phyloP scores from a whole-genome alignment of 2,113 vertebrate species.

The Channa maculata region DNA sequence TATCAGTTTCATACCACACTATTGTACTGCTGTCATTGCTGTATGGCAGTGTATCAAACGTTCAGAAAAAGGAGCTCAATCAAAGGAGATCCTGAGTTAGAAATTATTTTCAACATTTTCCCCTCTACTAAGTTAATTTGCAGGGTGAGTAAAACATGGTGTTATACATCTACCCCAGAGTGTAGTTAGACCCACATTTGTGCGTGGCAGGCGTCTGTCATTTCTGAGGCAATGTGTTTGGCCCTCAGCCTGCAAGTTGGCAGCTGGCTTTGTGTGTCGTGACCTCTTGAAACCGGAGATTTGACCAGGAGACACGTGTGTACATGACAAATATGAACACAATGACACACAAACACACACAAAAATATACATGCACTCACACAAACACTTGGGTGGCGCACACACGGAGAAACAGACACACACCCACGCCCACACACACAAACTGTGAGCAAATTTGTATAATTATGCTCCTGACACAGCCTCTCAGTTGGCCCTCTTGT shows the following conservation, averaged over 20 bases:
- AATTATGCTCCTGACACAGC: slow-evolving; percentile 59
- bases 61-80: not conserved
- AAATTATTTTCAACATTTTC: slow-evolving; percentile 46
- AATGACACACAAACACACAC: slow-evolving; percentile 6
- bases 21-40: slow-evolving; percentile 5
- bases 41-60: slow-evolving; percentile 12
- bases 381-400: slow-evolving; percentile 25
- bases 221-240: slow-evolving; percentile 58
- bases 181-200: slow-evolving; percentile 34
- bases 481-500: slow-evolving; percentile 50
- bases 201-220: slow-evolving; percentile 64
- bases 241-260: slow-evolving; percentile 66
- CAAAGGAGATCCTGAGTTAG: slow-evolving; percentile 1
- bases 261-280: slow-evolving; percentile 70
- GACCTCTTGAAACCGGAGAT: slow-evolving; percentile 68
- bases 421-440: slow-evolving; percentile 22
- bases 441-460: slow-evolving; percentile 62
- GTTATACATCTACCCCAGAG: slow-evolving; percentile 38
- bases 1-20: not conserved
- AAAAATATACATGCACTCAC: not conserved
- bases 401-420: not conserved
- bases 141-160: slow-evolving; percentile 24
- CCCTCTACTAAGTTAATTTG: slow-evolving; percentile 23
- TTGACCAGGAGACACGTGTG: slow-evolving; percentile 58
- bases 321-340: slow-evolving; percentile 51